Evolutionary conservation across 2,888 invertebrate genomes (phyloP), one percentile per base, ranked within the genome.

Genomic region (Xiphydria camelus): DNA sequence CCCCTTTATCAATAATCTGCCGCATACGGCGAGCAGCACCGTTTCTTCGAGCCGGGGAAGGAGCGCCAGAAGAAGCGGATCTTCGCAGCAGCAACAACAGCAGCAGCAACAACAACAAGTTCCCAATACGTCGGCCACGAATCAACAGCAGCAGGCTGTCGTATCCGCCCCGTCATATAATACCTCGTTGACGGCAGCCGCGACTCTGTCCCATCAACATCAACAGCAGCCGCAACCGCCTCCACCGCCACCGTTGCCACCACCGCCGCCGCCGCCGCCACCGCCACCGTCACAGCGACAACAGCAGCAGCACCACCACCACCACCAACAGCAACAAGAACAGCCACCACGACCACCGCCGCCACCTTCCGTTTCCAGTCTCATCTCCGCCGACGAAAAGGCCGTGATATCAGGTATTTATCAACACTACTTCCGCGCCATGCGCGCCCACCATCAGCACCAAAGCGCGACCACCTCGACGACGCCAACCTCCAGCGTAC

Each of bases 1-100:
- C 72, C 88, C 89, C 35, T 90, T 90, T 76, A 86, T 90, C 59
- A 91, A 90, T 79, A 90, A 91, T 77, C 82, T 90, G 76, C 89
- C 89, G 57, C 82, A 82, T 49, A 80, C 80, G 25, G 79, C 80
- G 35, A 75, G 76, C 34, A 76, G 75, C 39, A 76, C 41, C 9
- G n/a, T 45, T 7, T 41, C 38, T 14, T 50, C 42, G 39, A 40
- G 35, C n/a, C 55, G 58, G 6, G 34, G 55, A 7, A 51, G 57
- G n/a, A 52, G 23, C 38, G 49, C 52, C 32, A 49, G 64, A 21
- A 50, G 64, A 41, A 51, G 53, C 53, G 51, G 58, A 23, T 51
- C 35, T 12, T n/a, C 55, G 2, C 51, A 57, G 4, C 48, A 59
- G 2, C 60, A 59, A 44, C 63, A 60, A 43, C 56, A 57, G 19